Evolutionary conservation across 2,888 invertebrate species (phyloP).

Genomic region (Sepiola atlantica): DNA sequence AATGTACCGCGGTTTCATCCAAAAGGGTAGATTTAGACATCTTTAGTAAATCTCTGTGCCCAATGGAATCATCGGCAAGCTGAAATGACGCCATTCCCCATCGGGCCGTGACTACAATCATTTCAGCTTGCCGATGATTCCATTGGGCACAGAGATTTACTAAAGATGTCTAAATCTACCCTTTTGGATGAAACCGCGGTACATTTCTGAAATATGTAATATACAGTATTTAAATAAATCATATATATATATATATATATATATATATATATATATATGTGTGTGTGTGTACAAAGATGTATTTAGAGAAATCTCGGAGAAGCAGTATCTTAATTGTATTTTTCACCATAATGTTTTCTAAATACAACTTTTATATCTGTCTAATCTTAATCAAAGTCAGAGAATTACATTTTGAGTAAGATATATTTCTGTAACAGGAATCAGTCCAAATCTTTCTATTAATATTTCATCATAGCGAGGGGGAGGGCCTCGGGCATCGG

Average conservation of each 20-base stretch:
- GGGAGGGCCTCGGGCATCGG: not conserved
- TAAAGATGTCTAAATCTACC: no score
- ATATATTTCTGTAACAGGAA: not conserved
- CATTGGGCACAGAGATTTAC: no score
- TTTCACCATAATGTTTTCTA: not conserved
- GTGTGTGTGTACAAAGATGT: not conserved
- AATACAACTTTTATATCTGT: not conserved
- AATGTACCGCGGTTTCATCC: no score
- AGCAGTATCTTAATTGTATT: not conserved
- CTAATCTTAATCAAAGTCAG: not conserved
- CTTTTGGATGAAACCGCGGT: no score
- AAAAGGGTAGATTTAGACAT: no score
- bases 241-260: not conserved
- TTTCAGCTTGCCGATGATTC: no score
- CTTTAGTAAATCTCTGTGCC: no score
- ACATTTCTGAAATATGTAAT: no score
- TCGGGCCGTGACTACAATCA: no score
- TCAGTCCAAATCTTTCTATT: not conserved
- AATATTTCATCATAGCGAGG: not conserved
- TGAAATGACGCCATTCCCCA: no score
- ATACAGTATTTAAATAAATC: no score
- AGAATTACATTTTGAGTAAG: not conserved
- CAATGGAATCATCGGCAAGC: no score
- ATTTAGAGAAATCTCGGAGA: not conserved
- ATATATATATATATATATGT: not conserved